A percentile compares a stretch with the other conserved stretches of the same genome.
These are phyloP conservation scores for Trichomycterus rosablanca DNA, from an alignment of 2,113 vertebrate genomes.

Conservation along the genomic window DNA sequence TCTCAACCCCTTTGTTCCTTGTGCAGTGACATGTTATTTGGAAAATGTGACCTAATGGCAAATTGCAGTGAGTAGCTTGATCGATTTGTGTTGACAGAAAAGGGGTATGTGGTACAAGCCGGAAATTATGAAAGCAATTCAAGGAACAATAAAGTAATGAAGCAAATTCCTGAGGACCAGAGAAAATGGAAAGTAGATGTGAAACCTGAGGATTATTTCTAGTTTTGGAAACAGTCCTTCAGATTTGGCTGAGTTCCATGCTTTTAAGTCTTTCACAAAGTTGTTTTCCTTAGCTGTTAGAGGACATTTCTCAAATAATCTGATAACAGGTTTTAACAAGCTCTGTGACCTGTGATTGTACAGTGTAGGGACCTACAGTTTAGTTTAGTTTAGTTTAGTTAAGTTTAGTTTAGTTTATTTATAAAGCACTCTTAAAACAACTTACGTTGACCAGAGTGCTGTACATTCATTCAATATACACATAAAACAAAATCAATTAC, in stretches of 20 bases:
- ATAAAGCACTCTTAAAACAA: no score
- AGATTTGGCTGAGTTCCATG: conserved; percentile 3
- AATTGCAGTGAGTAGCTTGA: no score
- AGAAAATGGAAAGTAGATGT: conserved; percentile 24
- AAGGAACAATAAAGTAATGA: conserved; percentile 63
- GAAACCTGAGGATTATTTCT: conserved; percentile 30
- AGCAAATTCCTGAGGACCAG: conserved; percentile 14
- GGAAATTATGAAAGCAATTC: conserved; percentile 52
- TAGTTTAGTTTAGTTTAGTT: no score
- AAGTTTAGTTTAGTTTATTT: no score
- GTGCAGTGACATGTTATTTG: conserved; percentile 51
- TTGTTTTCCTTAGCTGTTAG: conserved; percentile 7
- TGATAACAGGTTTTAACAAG: conserved; percentile 21
- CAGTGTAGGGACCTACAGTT: not conserved
- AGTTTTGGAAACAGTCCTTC: conserved; percentile 2
- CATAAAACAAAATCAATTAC: no score
- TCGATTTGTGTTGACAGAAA: conserved; percentile 37
- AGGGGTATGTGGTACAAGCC: conserved; percentile 45
- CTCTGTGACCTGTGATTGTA: not conserved
- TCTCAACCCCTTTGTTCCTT: conserved; percentile 44
- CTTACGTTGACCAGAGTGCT: no score
- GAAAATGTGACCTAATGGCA: conserved; percentile 58
- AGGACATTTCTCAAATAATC: conserved; percentile 10
- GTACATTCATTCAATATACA: no score
- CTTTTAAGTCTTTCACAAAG: conserved; percentile 21